Base-by-base conservation (phyloP, 2,797 vertebrate species). In the Muscicapa striata region DNA sequence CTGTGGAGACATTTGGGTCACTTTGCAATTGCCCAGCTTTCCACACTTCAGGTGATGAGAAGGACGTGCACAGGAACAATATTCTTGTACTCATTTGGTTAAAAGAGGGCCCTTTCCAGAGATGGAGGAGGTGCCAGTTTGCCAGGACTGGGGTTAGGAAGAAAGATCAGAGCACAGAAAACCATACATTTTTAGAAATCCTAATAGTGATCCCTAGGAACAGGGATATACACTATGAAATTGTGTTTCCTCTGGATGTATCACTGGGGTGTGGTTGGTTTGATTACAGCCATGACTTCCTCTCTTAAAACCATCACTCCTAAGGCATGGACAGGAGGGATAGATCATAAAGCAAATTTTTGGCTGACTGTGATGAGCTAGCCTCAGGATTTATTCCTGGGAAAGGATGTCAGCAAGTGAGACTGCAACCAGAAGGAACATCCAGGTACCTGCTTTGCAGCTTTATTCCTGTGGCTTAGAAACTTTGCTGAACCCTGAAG, bases 1-100 rank as follows among this genome's bases (percentile, higher is more conserved):
- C 96, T 22, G 2, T 90, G 93, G 95, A 95, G 70, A 67, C 48
- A 55, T 78, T 96, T 61, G 73, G 80, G 84, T 92, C 48, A 15
- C 67, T 82, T 75, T 75, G 54, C 89, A 96, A 95, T 95, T 93
- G 69, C 63, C 54, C 51, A 80, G 87, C 87, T 97, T 96, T 97
- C 93, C 78, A 89, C 94, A 88, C 87, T 84, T 92, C 12, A 67
- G 84, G 40, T 87, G 85, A 94, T 82, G 90, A 79, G 78, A 57
- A 74, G 66, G 85, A 94, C 52, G 0, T 69, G 46, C 51, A 77
- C 1, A 7, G 72, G 63, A 89, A 36, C 4, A 15, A 17, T 43
- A 77, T 89, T 95, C 77, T 40, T 87, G 27, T 34, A 54, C 34
- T 82, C 18, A 26, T 48, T 87, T 84, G 19, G 17, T 63, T 87